Base-by-base conservation (phyloP, 2,797 vertebrate species). In the Pseudochirops cupreus region DNA sequence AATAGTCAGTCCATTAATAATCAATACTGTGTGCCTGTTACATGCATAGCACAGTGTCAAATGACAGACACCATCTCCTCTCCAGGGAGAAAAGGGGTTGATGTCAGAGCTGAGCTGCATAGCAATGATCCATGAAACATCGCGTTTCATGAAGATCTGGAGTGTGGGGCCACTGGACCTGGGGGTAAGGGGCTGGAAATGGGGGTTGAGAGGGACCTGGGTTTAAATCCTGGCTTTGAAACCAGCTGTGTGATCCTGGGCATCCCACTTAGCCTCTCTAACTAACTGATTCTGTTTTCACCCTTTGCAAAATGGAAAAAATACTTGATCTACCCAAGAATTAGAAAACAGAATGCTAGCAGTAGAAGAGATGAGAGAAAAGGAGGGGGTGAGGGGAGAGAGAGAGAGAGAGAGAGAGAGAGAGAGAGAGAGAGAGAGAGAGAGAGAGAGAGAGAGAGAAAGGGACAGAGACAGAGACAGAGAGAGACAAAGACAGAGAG, bases 1-100 rank as follows among this genome's bases (percentile, higher is more conserved):
- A 87, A 87, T 87, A 87, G 74, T 82, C 67, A 82, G 67, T 46
- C 74, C 21, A 87, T 87, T 87, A 87, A 87, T 87, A 87, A 87
- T 50, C 74, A 87, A 26, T 87, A 87, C 39, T 46, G 39, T 87
- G 74, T 87, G 74, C 39, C 74, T 87, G 74, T 87, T 87, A 87
- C 39, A 87, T 46, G 74, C 39, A 46, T 26, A 87, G 74, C 74
- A 46, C 74, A 46, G n/a, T 46, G 74, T 82, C 74, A 82, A 82
- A 82, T 82, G 74, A 82, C 39, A 82, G 74, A 46, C 39, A 87
- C 2, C 9, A 87, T 87, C 39, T 87, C 39, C 74, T 87, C 39
- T 87, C 39, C 39, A n/a, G 39, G 39, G 74, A 87, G 74, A 87
- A 87, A 87, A 87, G 21, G 21, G 39, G 2, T 26, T 46, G 74